Conservation (phyloP, 2,888 invertebrate species). For the Sphaerophoria rueppellii region DNA sequence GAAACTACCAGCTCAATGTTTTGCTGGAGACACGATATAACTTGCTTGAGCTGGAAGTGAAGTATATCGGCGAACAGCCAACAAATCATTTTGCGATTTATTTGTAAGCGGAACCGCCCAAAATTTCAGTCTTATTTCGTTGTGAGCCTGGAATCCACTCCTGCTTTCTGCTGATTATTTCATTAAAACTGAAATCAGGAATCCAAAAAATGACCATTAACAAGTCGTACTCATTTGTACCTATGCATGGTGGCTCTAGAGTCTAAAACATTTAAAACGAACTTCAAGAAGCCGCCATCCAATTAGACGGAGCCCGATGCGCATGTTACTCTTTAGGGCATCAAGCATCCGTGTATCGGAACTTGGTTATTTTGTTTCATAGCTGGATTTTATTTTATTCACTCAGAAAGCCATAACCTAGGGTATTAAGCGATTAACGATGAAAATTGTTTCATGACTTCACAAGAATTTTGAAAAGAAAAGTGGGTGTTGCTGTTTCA, state of each 20-base stretch:
- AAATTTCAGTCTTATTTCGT: conserved; percentile 46
- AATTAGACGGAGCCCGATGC: conserved; percentile 39
- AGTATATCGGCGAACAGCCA: too few relatives aligned
- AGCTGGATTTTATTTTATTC: too few relatives aligned
- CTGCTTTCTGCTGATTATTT: conserved; percentile 65
- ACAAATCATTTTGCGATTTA: conserved; percentile 72
- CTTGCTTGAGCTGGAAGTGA: too few relatives aligned
- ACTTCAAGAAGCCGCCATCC: conserved; percentile 8
- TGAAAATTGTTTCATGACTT: too few relatives aligned
- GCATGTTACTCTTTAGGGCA: conserved; percentile 57
- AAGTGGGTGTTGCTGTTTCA: too few relatives aligned
- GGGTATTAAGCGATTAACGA: too few relatives aligned
- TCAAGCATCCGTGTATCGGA: too few relatives aligned
- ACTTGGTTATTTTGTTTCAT: too few relatives aligned
- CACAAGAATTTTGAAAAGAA: too few relatives aligned
- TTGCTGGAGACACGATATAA: too few relatives aligned
- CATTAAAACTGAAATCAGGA: conserved; percentile 65
- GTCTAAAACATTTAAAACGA: conserved; percentile 1
- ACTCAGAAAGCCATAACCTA: too few relatives aligned
- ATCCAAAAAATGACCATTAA: conserved; percentile 37
- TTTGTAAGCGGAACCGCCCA: conserved; percentile 70
- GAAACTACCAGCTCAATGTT: too few relatives aligned
- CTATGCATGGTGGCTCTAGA: background rate
- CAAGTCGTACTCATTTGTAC: background rate
- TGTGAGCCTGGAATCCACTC: conserved; percentile 26